Conservation (phyloP, 2,113 vertebrate genomes). For the Ptilonorhynchus violaceus region DNA sequence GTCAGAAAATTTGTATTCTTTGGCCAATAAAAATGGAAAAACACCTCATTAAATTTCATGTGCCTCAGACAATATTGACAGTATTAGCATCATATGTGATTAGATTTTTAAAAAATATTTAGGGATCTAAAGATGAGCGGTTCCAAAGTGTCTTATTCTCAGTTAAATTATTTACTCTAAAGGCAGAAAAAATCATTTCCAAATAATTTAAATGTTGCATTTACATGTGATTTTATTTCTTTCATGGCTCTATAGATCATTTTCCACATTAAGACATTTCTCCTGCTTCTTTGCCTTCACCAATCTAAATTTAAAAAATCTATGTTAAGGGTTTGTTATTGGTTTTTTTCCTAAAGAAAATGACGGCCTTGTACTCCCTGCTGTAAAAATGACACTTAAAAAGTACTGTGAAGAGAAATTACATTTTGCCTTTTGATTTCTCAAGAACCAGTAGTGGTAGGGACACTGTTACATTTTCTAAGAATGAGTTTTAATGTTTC, state of each 20-base stretch:
- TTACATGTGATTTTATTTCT: not conserved
- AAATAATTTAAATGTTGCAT: not conserved
- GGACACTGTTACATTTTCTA: not conserved
- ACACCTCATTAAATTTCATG: not conserved
- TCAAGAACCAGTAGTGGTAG: not conserved
- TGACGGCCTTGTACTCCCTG: not conserved
- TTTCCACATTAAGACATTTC: not conserved
- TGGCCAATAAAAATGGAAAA: not conserved
- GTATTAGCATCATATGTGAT: not conserved
- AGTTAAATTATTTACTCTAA: not conserved
- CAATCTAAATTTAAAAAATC: not conserved
- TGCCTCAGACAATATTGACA: not conserved
- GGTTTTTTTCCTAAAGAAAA: not conserved
- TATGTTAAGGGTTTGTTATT: not conserved
- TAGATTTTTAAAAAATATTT: not conserved
- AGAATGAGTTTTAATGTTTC: conserved; percentile 5
- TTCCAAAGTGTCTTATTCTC: not conserved
- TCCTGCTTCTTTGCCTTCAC: not conserved
- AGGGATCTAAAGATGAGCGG: not conserved
- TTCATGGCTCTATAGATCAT: not conserved
- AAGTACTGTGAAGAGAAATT: not conserved
- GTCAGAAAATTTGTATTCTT: not conserved
- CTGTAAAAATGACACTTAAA: not conserved
- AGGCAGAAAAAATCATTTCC: not conserved
- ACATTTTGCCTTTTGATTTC: conserved; percentile 2